phyloP scores from a whole-genome alignment of 1,140 invertebrate species.

The Charaxes varanes region DNA sequence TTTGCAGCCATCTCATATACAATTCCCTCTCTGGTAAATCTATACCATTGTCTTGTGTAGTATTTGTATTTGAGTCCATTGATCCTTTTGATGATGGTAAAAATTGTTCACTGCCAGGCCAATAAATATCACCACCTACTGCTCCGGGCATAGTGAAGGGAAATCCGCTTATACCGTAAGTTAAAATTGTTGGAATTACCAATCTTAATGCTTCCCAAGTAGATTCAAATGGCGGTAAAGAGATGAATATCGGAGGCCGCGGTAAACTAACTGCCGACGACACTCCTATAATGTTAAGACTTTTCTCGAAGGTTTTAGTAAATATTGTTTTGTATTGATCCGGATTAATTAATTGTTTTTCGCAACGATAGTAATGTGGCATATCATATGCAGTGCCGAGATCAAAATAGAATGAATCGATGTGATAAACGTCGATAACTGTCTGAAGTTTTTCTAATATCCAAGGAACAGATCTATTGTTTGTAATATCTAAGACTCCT shows the following conservation, averaged over 20 bases:
- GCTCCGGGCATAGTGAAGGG: constrained; percentile 94
- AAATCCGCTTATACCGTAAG: constrained; percentile 91
- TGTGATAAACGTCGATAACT: constrained; percentile 83
- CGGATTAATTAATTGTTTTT: constrained; percentile 82
- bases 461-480: constrained; percentile 87
- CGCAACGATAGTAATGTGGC: constrained; percentile 88
- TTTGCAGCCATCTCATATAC: constrained; percentile 95
- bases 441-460: constrained; percentile 82
- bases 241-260: constrained; percentile 88
- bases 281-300: constrained; percentile 85
- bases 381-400: constrained; percentile 91
- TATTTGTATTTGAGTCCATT: constrained; percentile 35
- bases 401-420: constrained; percentile 94
- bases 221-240: constrained; percentile 89
- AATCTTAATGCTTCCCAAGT: constrained; percentile 91
- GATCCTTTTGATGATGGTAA: constrained; percentile 52
- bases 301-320: constrained; percentile 77
- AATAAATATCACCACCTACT: constrained; percentile 89
- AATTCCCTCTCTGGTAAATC: constrained; percentile 88
- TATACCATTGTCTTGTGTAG: constrained; percentile 74
- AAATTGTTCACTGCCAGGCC: constrained; percentile 75
- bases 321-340: constrained; percentile 88
- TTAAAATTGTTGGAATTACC: constrained; percentile 90
- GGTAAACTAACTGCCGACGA: constrained; percentile 88
- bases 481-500: constrained; percentile 89